phyloP scores from a whole-genome alignment of 2,113 vertebrate species.

The Nothocercus julius region DNA sequence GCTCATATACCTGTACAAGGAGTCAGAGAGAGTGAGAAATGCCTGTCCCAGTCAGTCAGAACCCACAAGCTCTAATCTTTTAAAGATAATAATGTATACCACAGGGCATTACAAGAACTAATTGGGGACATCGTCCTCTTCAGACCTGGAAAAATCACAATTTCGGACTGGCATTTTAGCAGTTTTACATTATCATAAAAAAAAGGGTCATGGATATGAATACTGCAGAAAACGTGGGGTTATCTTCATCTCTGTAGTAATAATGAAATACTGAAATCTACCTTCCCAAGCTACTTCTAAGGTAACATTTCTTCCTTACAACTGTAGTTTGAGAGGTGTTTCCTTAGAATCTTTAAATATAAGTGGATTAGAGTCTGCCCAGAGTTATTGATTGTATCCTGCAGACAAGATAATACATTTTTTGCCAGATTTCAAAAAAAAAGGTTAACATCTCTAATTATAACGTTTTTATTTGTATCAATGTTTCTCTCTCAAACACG shows the following conservation, averaged over 20 bases:
- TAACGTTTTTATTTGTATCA: neutral
- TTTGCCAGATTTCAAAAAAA: neutral
- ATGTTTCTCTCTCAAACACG: neutral
- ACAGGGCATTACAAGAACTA: neutral
- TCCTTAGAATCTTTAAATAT: too few relatives aligned
- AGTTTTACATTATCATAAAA: neutral
- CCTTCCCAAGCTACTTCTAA: neutral
- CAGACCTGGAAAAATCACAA: neutral
- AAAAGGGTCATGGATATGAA: neutral
- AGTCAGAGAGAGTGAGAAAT: neutral
- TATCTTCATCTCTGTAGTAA: neutral
- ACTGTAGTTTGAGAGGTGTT: neutral
- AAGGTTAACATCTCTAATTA: neutral
- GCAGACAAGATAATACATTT: neutral
- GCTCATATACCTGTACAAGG: neutral
- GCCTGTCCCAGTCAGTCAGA: neutral
- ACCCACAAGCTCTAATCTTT: neutral
- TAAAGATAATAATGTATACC: neutral
- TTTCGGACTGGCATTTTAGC: neutral
- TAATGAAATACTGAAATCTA: neutral
- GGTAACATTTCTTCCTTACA: neutral
- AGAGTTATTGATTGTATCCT: neutral
- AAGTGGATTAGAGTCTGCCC: neutral
- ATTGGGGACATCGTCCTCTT: neutral
- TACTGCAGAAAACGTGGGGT: neutral